Conservation (phyloP, 2,113 vertebrate genomes). For the Carassius carassius region DNA sequence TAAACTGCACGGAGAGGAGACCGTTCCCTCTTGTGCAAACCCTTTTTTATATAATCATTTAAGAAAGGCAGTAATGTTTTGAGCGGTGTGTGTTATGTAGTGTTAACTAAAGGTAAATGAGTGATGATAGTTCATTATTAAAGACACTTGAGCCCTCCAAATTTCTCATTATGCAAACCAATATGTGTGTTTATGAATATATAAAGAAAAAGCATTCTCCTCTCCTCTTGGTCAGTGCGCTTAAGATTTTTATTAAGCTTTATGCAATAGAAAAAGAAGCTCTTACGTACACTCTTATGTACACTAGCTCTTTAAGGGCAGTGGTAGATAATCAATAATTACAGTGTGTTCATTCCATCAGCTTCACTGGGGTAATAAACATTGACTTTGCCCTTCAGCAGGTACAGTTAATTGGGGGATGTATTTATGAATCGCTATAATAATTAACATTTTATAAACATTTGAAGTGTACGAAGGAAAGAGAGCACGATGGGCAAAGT, state of each 20-base stretch:
- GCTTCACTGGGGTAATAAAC: background rate
- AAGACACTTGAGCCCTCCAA: background rate
- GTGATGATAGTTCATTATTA: constrained; percentile 24
- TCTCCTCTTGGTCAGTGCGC: constrained; percentile 19
- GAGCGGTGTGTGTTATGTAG: background rate
- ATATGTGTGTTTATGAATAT: background rate
- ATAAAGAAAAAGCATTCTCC: background rate
- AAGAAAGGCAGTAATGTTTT: background rate
- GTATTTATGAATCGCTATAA: background rate
- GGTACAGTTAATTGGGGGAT: background rate
- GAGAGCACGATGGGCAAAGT: background rate
- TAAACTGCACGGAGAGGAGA: background rate
- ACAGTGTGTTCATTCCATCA: constrained; percentile 24
- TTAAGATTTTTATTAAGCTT: constrained; percentile 40
- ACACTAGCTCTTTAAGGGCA: constrained; percentile 29
- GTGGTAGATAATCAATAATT: constrained; percentile 20
- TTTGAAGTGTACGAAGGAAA: constrained; percentile 1
- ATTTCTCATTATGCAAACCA: background rate
- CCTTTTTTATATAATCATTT: background rate
- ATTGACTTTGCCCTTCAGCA: constrained; percentile 14
- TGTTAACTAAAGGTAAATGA: background rate
- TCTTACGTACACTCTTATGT: constrained; percentile 35
- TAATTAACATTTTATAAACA: constrained; percentile 11
- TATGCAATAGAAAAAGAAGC: constrained; percentile 40
- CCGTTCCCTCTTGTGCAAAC: constrained; percentile 8